Evolutionary conservation across 2,797 vertebrate genomes (phyloP).

Genomic region (Oreochromis mossambicus): DNA sequence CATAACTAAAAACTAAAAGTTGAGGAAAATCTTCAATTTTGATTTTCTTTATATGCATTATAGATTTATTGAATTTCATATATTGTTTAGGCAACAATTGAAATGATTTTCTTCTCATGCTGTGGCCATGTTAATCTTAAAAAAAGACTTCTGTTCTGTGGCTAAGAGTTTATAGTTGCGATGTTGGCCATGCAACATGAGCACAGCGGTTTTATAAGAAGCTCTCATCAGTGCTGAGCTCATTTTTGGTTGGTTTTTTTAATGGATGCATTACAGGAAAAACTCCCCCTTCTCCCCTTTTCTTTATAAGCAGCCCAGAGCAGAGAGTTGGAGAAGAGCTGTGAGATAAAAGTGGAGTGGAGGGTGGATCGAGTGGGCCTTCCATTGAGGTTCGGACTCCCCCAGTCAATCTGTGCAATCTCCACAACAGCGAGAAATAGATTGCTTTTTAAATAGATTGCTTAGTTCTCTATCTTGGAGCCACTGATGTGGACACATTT

Average conservation of each 20-base stretch:
- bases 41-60: not conserved
- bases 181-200: not conserved
- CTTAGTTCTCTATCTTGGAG: conserved; percentile 69
- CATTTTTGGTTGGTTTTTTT: conserved; percentile 25
- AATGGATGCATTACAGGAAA: not conserved
- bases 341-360: conserved; percentile 40
- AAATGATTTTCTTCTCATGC: not conserved
- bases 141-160: not conserved
- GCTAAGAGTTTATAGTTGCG: not conserved
- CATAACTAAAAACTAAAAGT: not conserved
- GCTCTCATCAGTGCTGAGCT: not conserved
- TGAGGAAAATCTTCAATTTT: not conserved
- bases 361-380: conserved; percentile 49
- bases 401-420: conserved; percentile 74
- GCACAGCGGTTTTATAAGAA: not conserved
- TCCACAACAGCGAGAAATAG: conserved; percentile 71
- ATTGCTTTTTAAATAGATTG: conserved; percentile 81
- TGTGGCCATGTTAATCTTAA: not conserved
- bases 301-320: conserved; percentile 4
- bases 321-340: conserved; percentile 30
- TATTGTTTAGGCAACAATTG: not conserved
- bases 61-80: not conserved
- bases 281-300: not conserved
- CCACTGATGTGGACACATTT: conserved; percentile 73
- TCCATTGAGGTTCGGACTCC: conserved; percentile 67